Base-by-base conservation (phyloP, 1,140 invertebrate genomes). In the Schlechtendalia chinensis region DNA sequence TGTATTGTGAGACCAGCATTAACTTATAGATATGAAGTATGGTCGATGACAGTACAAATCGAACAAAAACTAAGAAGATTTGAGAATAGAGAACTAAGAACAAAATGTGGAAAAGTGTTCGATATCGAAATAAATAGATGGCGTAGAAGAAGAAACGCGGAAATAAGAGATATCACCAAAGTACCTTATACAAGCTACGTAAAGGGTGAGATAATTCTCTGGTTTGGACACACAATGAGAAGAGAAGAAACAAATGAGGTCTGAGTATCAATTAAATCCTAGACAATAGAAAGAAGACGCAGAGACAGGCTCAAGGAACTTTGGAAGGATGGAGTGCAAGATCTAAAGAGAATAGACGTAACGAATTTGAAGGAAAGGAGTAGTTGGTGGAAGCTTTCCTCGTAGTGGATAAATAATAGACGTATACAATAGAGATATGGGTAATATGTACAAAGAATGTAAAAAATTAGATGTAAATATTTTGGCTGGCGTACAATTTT, bases 281-380 rank as follows among this genome's bases (percentile, higher is more conserved):
- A 80, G 19, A 29, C 59, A 65, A 63, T 39, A 80, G 59, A 32
- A 17, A 39, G 16, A 63, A n/a, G 58, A 45, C 61, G 39, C 29
- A 80, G 39, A 65, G 32, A 61, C 22, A 39, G 79, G 67, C 61
- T n/a, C 0, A 47, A 45, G 39, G 47, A 63, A 59, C 59, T 39
- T 67, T 80, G 79, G 79, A 45, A 11, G 61, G 79, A 80, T 65
- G 32, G 61, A 80, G 59, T 80, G 17, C 59, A 80, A 29, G 59
- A 80, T 53, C 59, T 80, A 63, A 19, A 47, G 19, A 65, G 32
- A 39, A 19, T 63, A 0, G 24, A 50, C 22, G 45, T 47, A 39
- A 22, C 61, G 24, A 19, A 63, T 63, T 63, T 29, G 63, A 17
- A 65, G 63, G 29, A 65, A 65, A 32, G 63, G 32, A 65, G n/a